phyloP scores from a whole-genome alignment of 2,888 invertebrate genomes.

The Hyles lineata region DNA sequence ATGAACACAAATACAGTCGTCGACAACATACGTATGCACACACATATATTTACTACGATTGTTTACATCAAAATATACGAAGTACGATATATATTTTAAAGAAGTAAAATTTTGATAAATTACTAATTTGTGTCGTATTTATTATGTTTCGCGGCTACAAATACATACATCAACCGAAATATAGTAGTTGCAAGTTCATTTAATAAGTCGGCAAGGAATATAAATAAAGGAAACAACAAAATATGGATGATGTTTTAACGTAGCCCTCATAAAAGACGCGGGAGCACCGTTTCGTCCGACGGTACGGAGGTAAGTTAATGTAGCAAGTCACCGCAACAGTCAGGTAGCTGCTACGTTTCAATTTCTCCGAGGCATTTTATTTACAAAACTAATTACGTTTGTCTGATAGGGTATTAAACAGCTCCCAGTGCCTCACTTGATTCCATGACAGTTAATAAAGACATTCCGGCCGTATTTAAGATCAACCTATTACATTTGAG shows the following conservation, averaged over 20 bases:
- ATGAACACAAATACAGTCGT: conserved; percentile 46
- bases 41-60: too few relatives aligned
- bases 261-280: conserved; percentile 28
- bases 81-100: neutral
- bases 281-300: conserved; percentile 54
- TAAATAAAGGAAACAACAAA: neutral
- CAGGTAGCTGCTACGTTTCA: conserved; percentile 83
- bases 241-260: neutral
- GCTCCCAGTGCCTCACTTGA: conserved; percentile 75
- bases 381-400: conserved; percentile 85
- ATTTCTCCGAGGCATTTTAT: conserved; percentile 83
- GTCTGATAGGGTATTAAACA: conserved; percentile 81
- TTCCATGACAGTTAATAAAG: conserved; percentile 83
- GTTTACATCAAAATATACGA: too few relatives aligned
- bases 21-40: conserved; percentile 34
- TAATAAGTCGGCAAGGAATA: neutral
- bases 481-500: conserved; percentile 69
- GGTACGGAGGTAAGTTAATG: conserved; percentile 66
- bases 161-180: neutral
- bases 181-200: neutral
- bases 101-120: neutral
- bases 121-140: neutral
- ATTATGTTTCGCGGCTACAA: neutral
- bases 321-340: conserved; percentile 77
- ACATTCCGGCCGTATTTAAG: conserved; percentile 78